Conservation (phyloP, 2,113 vertebrate genomes). For the Circaetus gallicus region DNA sequence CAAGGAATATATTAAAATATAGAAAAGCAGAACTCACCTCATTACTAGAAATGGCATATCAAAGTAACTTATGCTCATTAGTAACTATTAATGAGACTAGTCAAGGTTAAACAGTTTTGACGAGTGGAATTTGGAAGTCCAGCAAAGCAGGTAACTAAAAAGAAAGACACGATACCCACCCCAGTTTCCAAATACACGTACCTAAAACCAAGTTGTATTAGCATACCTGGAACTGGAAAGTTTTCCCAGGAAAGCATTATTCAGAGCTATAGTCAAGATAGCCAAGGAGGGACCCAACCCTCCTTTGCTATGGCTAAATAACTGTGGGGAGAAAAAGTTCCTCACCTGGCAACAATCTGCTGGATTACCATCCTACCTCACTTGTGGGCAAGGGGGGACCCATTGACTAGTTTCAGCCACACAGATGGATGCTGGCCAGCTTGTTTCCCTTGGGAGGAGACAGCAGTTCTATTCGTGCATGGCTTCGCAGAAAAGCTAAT, state of each 20-base stretch:
- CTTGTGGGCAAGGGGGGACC: background rate
- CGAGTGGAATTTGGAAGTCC: background rate
- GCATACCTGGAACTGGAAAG: background rate
- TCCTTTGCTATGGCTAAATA: background rate
- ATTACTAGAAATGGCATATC: background rate
- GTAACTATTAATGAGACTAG: background rate
- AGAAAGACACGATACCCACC: background rate
- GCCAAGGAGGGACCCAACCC: accelerated
- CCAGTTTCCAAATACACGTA: background rate
- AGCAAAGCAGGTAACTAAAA: background rate
- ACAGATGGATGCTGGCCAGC: background rate
- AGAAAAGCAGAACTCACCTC: background rate
- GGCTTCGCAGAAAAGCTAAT: background rate
- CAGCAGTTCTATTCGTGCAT: background rate
- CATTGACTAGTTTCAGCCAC: background rate
- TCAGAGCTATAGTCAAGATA: background rate
- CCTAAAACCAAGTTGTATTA: background rate
- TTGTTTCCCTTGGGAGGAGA: background rate
- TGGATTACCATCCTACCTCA: background rate
- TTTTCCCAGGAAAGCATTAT: background rate
- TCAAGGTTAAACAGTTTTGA: background rate
- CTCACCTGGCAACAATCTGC: background rate
- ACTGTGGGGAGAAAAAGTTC: background rate
- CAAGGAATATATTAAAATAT: background rate
- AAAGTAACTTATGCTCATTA: background rate